Evolutionary conservation across 2,797 vertebrate genomes (phyloP).

Genomic region (Microhierax caerulescens): DNA sequence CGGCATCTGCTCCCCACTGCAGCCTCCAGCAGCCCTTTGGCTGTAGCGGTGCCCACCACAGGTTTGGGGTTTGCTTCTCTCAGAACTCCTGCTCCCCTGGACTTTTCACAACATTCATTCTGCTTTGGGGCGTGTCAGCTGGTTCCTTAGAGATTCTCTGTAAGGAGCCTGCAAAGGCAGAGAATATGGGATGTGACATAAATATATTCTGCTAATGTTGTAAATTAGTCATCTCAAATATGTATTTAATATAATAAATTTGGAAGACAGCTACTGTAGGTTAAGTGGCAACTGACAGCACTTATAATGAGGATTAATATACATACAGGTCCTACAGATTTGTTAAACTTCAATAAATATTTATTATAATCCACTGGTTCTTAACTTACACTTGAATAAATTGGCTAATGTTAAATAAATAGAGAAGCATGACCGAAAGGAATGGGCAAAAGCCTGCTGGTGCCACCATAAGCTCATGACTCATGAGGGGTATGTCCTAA

Average conservation of each 20-base stretch:
- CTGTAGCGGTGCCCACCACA: not conserved
- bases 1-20: rapidly evolving
- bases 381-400: slow-evolving; percentile 49
- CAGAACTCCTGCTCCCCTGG: not conserved
- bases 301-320: slow-evolving; percentile 64
- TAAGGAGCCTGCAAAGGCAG: not conserved
- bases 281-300: slow-evolving; percentile 57
- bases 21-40: not conserved
- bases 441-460: not conserved
- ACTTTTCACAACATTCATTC: not conserved
- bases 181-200: slow-evolving; percentile 29
- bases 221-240: slow-evolving; percentile 64
- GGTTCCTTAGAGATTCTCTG: not conserved
- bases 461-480: not conserved
- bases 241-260: slow-evolving; percentile 65
- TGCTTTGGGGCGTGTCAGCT: rapidly evolving
- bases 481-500: rapidly evolving
- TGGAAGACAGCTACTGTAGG: slow-evolving; percentile 45
- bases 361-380: slow-evolving; percentile 41
- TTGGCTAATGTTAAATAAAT: slow-evolving; percentile 44
- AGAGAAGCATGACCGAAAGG: not conserved
- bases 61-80: not conserved
- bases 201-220: slow-evolving; percentile 51
- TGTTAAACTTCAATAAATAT: slow-evolving; percentile 66
- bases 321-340: slow-evolving; percentile 30